Percentiles rank a stretch among this genome's conserved stretches.
phyloP scores from a whole-genome alignment of 1,140 invertebrate genomes.

The Ctenoplectra terminalis region DNA sequence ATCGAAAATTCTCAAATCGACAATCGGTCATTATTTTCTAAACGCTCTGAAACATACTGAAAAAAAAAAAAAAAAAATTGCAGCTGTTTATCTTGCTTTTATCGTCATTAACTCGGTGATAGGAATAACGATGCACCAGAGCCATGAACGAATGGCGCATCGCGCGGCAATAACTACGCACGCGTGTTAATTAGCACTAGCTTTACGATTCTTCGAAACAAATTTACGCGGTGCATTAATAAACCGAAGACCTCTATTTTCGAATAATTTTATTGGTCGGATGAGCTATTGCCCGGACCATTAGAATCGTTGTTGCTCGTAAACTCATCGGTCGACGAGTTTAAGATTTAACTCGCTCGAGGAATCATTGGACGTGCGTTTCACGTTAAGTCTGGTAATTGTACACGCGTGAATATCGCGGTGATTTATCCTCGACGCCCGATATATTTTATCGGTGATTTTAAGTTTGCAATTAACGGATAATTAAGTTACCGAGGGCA shows the following conservation, averaged over 20 bases:
- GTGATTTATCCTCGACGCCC: neutral
- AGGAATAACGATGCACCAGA: constrained; percentile 39
- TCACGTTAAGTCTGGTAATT: too few species aligned
- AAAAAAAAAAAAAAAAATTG: neutral
- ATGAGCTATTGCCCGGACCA: neutral
- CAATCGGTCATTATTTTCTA: neutral
- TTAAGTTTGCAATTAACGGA: constrained; percentile 26
- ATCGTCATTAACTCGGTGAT: constrained; percentile 24
- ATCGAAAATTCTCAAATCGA: too few species aligned
- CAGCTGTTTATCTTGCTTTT: constrained; percentile 6
- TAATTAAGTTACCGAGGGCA: constrained; percentile 13
- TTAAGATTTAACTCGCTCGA: too few species aligned
- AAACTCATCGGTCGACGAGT: neutral
- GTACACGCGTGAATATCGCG: neutral
- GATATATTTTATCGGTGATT: constrained; percentile 18
- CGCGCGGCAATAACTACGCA: constrained; percentile 33
- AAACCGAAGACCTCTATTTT: neutral
- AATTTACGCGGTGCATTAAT: constrained; percentile 30
- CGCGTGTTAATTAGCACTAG: constrained; percentile 49
- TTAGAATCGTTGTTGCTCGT: neutral
- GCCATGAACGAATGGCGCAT: constrained; percentile 48
- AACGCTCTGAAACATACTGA: neutral
- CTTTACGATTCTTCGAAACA: constrained; percentile 45
- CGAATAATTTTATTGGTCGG: neutral
- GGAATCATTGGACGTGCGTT: too few species aligned